Percentiles rank a stretch among this genome's conserved stretches.
phyloP scores from a whole-genome alignment of 2,113 vertebrate species.

The Apodemus speciosus region DNA sequence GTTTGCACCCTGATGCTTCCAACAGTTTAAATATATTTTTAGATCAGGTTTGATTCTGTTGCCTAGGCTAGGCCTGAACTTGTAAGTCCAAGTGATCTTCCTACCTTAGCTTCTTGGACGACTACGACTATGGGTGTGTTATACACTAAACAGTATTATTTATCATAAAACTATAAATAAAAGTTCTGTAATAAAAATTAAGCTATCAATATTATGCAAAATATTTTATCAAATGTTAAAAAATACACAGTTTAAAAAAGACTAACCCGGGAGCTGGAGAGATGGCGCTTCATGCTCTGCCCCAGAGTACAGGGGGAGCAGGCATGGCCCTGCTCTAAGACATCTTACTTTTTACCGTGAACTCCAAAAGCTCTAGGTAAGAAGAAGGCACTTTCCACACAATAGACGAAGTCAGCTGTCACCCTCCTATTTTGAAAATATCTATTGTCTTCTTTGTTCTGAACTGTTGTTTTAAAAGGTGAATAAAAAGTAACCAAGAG shows the following conservation, averaged over 20 bases:
- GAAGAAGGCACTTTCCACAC: background rate
- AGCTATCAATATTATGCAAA: background rate
- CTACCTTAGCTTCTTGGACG: background rate
- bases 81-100: background rate
- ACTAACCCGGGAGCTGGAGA: background rate
- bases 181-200: conserved; percentile 30
- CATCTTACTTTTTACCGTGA: conserved; percentile 28
- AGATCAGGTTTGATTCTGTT: background rate
- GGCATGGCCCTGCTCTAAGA: background rate
- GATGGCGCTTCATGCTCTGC: background rate
- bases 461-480: conserved; percentile 2
- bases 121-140: background rate
- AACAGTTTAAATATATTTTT: background rate
- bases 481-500: background rate
- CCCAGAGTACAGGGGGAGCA: background rate
- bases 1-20: conserved; percentile 38
- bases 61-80: background rate
- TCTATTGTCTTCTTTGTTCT: background rate
- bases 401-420: background rate
- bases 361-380: conserved; percentile 37
- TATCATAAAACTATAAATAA: conserved; percentile 38
- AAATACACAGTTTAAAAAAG: background rate
- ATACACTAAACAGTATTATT: background rate
- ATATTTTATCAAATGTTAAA: conserved; percentile 27
- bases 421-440: conserved; percentile 18